Percentiles rank a stretch among this genome's conserved stretches.
Evolutionary conservation across 2,888 invertebrate species (phyloP).

Genomic region (Laspeyria flexula): DNA sequence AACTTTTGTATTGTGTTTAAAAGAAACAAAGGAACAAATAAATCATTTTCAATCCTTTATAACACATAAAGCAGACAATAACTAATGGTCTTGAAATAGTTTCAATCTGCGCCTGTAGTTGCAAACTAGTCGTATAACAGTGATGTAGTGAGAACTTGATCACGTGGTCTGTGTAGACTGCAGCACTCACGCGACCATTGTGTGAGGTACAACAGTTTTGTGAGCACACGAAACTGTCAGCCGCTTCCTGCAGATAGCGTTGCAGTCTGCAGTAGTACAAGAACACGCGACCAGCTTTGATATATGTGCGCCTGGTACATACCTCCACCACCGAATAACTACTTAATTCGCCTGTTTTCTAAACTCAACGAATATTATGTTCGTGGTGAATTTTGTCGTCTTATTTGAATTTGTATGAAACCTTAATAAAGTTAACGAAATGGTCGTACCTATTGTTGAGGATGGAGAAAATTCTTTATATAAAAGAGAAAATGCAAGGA

Average conservation of each 20-base stretch:
- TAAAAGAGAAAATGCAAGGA: background rate
- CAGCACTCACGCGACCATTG: conserved; percentile 32
- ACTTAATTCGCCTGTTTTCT: conserved; percentile 23
- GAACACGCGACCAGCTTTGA: conserved; percentile 13
- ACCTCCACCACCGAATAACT: conserved; percentile 31
- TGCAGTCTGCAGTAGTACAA: conserved; percentile 6
- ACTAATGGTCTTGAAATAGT: background rate
- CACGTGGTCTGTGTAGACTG: conserved; percentile 16
- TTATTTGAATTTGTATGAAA: background rate
- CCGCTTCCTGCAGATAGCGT: conserved; percentile 38
- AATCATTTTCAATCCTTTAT: background rate
- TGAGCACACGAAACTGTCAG: conserved; percentile 40
- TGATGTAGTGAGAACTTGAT: conserved; percentile 29
- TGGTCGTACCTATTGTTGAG: background rate
- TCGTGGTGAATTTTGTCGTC: background rate
- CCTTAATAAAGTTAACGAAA: background rate
- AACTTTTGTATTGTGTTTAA: too few species aligned
- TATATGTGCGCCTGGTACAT: conserved; percentile 37
- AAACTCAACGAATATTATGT: background rate
- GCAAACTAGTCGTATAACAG: conserved; percentile 2
- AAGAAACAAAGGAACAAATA: too few species aligned
- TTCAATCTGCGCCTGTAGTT: background rate
- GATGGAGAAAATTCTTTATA: background rate
- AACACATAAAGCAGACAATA: background rate
- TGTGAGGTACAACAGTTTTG: conserved; percentile 38